A percentile compares a stretch with the other conserved stretches of the same genome.
phyloP scores from a whole-genome alignment of 2,888 invertebrate species.

The Phortica magna region DNA sequence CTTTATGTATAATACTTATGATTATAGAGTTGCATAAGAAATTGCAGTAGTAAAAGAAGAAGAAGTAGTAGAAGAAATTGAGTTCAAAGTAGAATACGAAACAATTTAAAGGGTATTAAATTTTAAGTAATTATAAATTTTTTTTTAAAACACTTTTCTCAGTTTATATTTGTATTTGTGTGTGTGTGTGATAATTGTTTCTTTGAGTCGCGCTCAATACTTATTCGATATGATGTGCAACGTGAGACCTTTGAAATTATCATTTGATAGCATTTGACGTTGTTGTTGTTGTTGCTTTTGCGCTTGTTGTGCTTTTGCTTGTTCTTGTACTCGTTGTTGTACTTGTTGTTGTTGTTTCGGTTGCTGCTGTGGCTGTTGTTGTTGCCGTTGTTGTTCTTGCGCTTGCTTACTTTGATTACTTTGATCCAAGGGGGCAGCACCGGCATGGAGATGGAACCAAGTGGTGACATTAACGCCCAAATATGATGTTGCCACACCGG shows the following conservation, averaged over 20 bases:
- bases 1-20: background rate
- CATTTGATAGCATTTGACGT: background rate
- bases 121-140: too few species aligned
- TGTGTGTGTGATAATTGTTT: background rate
- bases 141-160: too few species aligned
- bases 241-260: background rate
- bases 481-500: conserved; percentile 60
- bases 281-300: background rate
- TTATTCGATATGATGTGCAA: background rate
- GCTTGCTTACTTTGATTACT: conserved; percentile 50
- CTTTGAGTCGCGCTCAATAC: background rate
- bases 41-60: too few species aligned
- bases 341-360: background rate
- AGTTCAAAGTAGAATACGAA: too few species aligned
- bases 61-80: too few species aligned
- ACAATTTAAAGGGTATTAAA: too few species aligned
- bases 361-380: conserved; percentile 25
- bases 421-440: conserved; percentile 62
- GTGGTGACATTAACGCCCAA: conserved; percentile 77
- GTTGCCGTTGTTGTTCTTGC: conserved; percentile 45
- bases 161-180: background rate
- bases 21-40: background rate
- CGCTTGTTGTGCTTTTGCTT: conserved; percentile 14
- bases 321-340: conserved; percentile 44
- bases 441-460: conserved; percentile 75